These are phyloP conservation scores for Euplexia lucipara DNA, from an alignment of 2,888 invertebrate genomes.

Conservation along the genomic window DNA sequence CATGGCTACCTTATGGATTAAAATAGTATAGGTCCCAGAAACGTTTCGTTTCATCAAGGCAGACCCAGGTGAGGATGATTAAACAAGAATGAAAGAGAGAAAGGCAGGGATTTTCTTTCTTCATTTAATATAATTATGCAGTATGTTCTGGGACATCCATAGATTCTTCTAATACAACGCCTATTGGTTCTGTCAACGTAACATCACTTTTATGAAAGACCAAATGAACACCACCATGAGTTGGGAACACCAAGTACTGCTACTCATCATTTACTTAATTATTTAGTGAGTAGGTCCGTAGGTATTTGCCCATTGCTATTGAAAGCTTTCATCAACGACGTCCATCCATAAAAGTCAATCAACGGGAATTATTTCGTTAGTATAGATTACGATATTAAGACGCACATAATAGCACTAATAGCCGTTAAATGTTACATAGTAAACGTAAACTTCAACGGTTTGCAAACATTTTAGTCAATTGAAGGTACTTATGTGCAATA, in stretches of 20 bases:
- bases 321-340: conserved; percentile 38
- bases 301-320: conserved; percentile 21
- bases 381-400: conserved; percentile 53
- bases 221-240: conserved; percentile 4
- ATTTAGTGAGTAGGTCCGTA: neutral
- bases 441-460: conserved; percentile 57
- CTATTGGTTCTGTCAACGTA: neutral
- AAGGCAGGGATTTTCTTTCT: no score
- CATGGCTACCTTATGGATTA: no score
- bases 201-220: neutral
- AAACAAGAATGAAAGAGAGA: no score
- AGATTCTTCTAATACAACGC: neutral
- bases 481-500: conserved; percentile 65
- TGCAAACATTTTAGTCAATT: conserved; percentile 61
- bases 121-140: no score
- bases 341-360: conserved; percentile 58
- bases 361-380: conserved; percentile 50
- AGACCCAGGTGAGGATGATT: no score
- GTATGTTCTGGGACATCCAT: no score
- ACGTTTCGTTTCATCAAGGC: no score
- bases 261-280: neutral
- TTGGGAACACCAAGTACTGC: neutral
- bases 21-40: no score
- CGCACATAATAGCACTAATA: conserved; percentile 54
- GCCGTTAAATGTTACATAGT: conserved; percentile 56